Base-by-base conservation (phyloP, 2,797 vertebrate genomes). In the Trichosurus vulpecula region DNA sequence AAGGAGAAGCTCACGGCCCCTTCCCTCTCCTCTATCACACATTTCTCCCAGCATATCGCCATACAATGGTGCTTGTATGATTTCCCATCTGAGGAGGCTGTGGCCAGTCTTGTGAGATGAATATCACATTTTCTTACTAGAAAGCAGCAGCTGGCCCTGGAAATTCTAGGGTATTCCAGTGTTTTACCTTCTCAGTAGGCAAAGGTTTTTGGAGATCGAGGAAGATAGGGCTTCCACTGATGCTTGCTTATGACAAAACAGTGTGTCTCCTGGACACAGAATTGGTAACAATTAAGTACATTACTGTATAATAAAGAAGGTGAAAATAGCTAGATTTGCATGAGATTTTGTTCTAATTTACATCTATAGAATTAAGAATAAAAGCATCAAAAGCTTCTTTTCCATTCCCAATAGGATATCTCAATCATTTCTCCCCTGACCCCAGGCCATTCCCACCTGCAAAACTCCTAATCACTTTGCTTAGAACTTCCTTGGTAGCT, bases 91-190 rank as follows among this genome's bases (percentile, higher is more conserved):
- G 56, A 54, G 47, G 92, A 57, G 54, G 94, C 52, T 35, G 35
- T 0, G 9, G 31, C 95, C 93, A 93, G 95, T 56, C 93, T 91
- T 92, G 54, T 89, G 5, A 52, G 4, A 52, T 1, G 2, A 57
- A 51, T 91, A n/a, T 92, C 56, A 92, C 52, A 27, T 93, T 95
- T 95, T 54, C 93, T 92, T 61, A 87, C 6, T 35, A 93, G 47
- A 47, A 93, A 96, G 53, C 51, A 54, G 55, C 90, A 89, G 6
- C 52, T 41, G 2, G 58, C 89, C 52, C 92, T 57, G 51, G 51
- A 92, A 95, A 91, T 61, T 35, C 52, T 27, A 47, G 54, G 52
- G 9, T 54, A 90, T 95, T 47, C 35, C 3, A 3, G 52, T 95
- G 51, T 58, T 81, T 74, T 41, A 41, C n/a, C n/a, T 74, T 47